Conservation (phyloP, 2,888 invertebrate genomes). For the Erebia ligea region DNA sequence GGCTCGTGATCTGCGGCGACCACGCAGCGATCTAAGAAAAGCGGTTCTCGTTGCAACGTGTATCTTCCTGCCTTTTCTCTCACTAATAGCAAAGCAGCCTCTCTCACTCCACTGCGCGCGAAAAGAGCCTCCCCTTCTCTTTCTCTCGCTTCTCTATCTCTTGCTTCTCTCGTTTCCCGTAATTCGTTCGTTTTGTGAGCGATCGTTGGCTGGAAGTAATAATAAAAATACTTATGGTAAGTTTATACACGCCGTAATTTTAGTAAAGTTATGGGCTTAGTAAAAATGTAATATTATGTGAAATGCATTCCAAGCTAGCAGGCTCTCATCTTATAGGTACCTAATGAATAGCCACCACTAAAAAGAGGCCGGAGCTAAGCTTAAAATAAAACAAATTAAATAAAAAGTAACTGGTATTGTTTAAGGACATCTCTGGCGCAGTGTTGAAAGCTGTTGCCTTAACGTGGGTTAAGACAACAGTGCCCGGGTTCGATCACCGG, state of each 20-base stretch:
- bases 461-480: no score
- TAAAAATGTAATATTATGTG: no score
- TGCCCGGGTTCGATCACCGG: no score
- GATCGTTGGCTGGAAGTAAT: constrained; percentile 84
- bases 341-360: no score
- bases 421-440: no score
- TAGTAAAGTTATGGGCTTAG: no score
- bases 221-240: background rate
- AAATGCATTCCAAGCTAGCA: no score
- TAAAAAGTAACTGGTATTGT: no score
- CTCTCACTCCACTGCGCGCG: constrained; percentile 90
- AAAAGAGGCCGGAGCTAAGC: no score
- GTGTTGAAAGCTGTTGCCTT: no score
- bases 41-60: constrained; percentile 93
- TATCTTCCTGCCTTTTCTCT: constrained; percentile 95
- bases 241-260: background rate
- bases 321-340: no score
- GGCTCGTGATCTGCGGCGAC: constrained; percentile 95
- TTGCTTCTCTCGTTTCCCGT: constrained; percentile 76
- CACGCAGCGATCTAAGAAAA: constrained; percentile 95
- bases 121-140: constrained; percentile 82
- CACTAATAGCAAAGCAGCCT: constrained; percentile 93
- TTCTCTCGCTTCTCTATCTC: constrained; percentile 74
- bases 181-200: constrained; percentile 87
- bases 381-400: no score